Evolutionary conservation across 1,140 invertebrate genomes (phyloP), one percentile per base, ranked within the genome.

Genomic region (Coelopa frigida): DNA sequence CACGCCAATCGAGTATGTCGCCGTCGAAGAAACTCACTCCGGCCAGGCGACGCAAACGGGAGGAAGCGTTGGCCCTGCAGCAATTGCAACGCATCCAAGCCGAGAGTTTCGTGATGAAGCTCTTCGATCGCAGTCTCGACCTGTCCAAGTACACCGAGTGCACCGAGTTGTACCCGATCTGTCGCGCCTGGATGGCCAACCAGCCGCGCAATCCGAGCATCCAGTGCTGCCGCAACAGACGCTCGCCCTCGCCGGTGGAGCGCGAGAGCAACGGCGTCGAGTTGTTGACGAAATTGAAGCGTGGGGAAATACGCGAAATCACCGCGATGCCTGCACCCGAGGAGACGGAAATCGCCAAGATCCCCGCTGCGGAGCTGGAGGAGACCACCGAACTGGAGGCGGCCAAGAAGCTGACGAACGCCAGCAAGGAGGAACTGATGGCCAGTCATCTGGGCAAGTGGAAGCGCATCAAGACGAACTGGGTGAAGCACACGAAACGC

Each of bases 61-160:
- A 49, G 3, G 22, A 32, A 20, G 26, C 21, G 22, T 4, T n/a
- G 7, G 15, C 33, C 8, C 36, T 15, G 4, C 17, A n/a, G 14
- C 7, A 15, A 42, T 8, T 32, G 12, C 37, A 45, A 22, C 45
- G 46, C 36, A 41, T 42, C 27, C 48, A 50, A 27, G 38, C 43
- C 11, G 48, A 50, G 22, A 41, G 36, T 27, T 95, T 89, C 71
- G 85, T 96, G 0, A 87, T 96, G 82, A 94, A 95, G 65, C 63
- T 97, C 36, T 96, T 93, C 73, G 92, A 97, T 63, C 75, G 93
- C 23, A 94, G 89, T 70, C 86, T 96, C 2, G 92, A 97, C 73
- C 72, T 97, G 33, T 92, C 91, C 3, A 85, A 90, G 61, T 97
- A 96, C 72, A 79, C 78, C 58, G 89, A 93, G 57, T 79, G 85